Conservation (phyloP, 2,113 vertebrate genomes). For the Morone chrysops region DNA sequence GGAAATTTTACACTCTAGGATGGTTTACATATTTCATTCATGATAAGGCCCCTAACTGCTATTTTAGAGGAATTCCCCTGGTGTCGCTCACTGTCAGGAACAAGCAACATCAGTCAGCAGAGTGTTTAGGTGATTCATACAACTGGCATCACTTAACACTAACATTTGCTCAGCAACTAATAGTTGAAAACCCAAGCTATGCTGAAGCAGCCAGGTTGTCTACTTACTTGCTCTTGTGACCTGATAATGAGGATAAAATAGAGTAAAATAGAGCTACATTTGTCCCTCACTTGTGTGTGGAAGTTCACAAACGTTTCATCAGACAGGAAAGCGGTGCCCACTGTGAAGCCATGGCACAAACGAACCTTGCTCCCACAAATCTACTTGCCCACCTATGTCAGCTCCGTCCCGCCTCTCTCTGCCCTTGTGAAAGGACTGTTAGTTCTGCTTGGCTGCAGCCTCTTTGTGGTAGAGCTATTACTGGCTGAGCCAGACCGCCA, state of each 20-base stretch:
- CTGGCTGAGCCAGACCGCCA: slow-evolving; percentile 64
- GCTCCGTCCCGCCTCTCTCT: slow-evolving; percentile 30
- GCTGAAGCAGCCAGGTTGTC: not conserved
- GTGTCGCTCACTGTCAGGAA: slow-evolving; percentile 56
- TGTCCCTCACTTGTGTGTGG: slow-evolving; percentile 24
- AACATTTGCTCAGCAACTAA: slow-evolving; percentile 22
- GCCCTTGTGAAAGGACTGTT: slow-evolving; percentile 65
- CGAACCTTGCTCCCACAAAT: slow-evolving; percentile 44
- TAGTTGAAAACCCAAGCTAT: not conserved
- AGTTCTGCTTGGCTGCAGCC: slow-evolving; percentile 75
- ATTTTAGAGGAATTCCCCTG: slow-evolving; percentile 67
- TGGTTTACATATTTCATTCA: slow-evolving; percentile 75
- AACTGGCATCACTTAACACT: slow-evolving; percentile 37
- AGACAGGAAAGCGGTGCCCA: slow-evolving; percentile 16
- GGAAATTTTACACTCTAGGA: slow-evolving; percentile 59
- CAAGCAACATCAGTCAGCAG: not conserved
- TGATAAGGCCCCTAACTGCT: slow-evolving; percentile 66
- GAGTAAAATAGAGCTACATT: not conserved
- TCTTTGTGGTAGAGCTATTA: slow-evolving; percentile 73
- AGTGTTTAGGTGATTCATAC: slow-evolving; percentile 50
- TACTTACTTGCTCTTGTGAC: not conserved
- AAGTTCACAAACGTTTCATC: slow-evolving; percentile 46
- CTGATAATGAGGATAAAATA: not conserved
- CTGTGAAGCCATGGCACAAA: slow-evolving; percentile 34
- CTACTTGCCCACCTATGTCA: slow-evolving; percentile 57